These are phyloP conservation scores for Trematocara macrostoma DNA, from an alignment of 2,113 vertebrate species.

Conservation along the genomic window DNA sequence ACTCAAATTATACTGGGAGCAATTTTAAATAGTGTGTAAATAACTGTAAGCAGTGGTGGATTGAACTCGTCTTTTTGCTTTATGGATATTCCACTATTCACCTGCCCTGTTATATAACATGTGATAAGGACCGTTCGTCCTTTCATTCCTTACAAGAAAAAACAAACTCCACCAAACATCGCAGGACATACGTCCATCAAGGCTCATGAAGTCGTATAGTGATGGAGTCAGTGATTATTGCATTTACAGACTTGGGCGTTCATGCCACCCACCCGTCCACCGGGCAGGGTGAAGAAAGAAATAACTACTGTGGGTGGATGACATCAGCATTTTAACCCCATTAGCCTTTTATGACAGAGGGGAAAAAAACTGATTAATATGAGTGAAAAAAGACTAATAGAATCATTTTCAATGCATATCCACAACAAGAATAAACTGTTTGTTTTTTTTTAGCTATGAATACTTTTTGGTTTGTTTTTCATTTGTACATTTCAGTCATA, in stretches of 20 bases:
- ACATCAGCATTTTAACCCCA: not conserved
- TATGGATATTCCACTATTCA: fast-evolving
- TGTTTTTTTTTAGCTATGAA: fast-evolving
- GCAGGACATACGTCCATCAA: not conserved
- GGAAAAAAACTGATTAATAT: not conserved
- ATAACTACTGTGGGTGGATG: not conserved
- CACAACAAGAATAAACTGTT: not conserved
- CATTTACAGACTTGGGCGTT: not conserved
- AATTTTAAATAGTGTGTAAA: not conserved
- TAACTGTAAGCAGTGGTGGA: fast-evolving
- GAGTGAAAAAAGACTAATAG: not conserved
- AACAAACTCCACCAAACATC: not conserved
- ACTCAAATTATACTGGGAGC: not conserved
- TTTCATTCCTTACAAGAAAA: not conserved
- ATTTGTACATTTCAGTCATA: not conserved
- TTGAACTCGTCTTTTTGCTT: not conserved
- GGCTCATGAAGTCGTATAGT: fast-evolving
- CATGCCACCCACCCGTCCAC: not conserved
- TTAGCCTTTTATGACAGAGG: fast-evolving
- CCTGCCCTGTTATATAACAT: not conserved
- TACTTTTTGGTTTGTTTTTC: not conserved
- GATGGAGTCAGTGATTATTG: not conserved
- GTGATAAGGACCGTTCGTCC: not conserved
- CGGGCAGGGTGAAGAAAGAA: not conserved
- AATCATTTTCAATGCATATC: not conserved